These are phyloP conservation scores for Leptopilina drosophilae DNA, from an alignment of 2,888 invertebrate species.

Conservation along the genomic window DNA sequence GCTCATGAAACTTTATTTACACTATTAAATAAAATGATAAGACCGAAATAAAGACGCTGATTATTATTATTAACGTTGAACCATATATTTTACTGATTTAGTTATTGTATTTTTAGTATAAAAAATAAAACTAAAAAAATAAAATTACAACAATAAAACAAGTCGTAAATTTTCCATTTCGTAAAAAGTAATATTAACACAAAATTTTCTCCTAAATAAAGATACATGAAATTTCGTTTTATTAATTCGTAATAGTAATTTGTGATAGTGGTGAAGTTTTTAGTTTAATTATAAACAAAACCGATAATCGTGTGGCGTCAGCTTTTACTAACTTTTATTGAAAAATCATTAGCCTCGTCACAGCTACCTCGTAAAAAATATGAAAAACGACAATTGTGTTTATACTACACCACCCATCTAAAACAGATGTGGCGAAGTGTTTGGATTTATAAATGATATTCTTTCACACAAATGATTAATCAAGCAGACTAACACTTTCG, in stretches of 20 bases:
- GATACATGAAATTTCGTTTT: neutral
- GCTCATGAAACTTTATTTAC: constrained; percentile 3
- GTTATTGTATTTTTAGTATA: neutral
- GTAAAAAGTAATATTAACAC: neutral
- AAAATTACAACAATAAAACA: too few species aligned
- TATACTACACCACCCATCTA: constrained; percentile 28
- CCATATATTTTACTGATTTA: neutral
- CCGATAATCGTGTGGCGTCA: constrained; percentile 43
- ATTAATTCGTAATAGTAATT: neutral
- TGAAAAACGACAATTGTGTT: constrained; percentile 53
- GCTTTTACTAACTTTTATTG: constrained; percentile 57
- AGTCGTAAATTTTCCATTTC: too few species aligned
- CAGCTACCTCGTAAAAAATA: constrained; percentile 52
- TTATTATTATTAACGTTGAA: neutral
- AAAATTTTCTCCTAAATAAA: neutral
- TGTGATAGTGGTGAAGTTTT: neutral
- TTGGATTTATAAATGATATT: constrained; percentile 31
- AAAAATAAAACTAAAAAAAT: neutral
- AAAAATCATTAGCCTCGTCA: constrained; percentile 60
- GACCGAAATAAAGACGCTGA: neutral
- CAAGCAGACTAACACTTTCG: neutral
- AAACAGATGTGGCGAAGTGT: constrained; percentile 22
- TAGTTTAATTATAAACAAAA: constrained; percentile 27
- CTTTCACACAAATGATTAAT: constrained; percentile 39
- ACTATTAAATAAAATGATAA: neutral